These are phyloP conservation scores for Drosophila triauraria DNA, from an alignment of 1,140 invertebrate genomes.

Conservation along the genomic window DNA sequence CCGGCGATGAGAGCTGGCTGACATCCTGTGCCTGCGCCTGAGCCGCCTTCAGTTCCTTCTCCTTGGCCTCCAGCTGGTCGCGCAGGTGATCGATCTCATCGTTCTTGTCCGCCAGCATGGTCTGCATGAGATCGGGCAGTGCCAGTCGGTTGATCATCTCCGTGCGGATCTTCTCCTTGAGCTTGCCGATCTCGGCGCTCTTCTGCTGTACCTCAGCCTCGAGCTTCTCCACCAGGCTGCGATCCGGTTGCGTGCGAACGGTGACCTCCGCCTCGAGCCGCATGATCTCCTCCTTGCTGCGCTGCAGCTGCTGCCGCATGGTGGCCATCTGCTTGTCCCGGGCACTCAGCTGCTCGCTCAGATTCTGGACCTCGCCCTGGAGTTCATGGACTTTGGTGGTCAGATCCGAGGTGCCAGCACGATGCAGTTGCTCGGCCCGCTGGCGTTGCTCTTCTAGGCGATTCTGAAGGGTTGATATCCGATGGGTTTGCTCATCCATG, in stretches of 20 bases:
- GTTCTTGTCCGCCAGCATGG: slow-evolving; percentile 89
- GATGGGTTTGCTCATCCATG: slow-evolving; percentile 91
- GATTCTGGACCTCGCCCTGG: slow-evolving; percentile 86
- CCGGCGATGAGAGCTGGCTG: slow-evolving; percentile 49
- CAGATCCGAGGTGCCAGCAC: slow-evolving; percentile 88
- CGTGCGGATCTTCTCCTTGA: slow-evolving; percentile 86
- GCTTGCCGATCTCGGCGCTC: slow-evolving; percentile 86
- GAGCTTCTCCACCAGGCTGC: slow-evolving; percentile 86
- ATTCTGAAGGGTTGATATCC: slow-evolving; percentile 91
- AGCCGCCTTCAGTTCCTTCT: slow-evolving; percentile 68
- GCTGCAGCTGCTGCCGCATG: slow-evolving; percentile 84
- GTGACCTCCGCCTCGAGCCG: slow-evolving; percentile 86
- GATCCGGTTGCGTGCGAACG: slow-evolving; percentile 79
- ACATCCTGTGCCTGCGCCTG: slow-evolving; percentile 38
- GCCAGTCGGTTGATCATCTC: slow-evolving; percentile 85
- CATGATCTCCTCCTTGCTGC: slow-evolving; percentile 78
- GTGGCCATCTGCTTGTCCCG: slow-evolving; percentile 87
- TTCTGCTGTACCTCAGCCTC: slow-evolving; percentile 86
- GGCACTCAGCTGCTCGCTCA: slow-evolving; percentile 87
- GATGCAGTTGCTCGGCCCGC: slow-evolving; percentile 89
- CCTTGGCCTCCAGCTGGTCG: slow-evolving; percentile 84
- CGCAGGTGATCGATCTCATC: slow-evolving; percentile 88
- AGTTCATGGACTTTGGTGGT: slow-evolving; percentile 89
- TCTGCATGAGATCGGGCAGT: slow-evolving; percentile 87
- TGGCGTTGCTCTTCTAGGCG: slow-evolving; percentile 91